Evolutionary conservation across 2,797 vertebrate species (phyloP), one percentile per base, ranked within the genome.

Genomic region (Helicolenus hilgendorfi): DNA sequence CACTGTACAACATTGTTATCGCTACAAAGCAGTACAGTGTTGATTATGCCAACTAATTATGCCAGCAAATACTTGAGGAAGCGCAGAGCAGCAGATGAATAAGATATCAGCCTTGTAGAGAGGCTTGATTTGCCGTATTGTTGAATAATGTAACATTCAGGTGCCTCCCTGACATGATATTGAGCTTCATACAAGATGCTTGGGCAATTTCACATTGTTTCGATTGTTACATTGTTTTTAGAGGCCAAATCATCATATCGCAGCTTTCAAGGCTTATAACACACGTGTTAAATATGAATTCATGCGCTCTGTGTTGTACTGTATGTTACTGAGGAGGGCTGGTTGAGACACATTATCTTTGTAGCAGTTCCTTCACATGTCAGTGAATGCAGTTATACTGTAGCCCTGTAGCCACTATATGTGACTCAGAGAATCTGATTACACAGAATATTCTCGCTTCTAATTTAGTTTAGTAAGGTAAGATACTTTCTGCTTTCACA

Each of bases 1-100:
- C 75, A 83, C 72, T 71, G 79, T 86, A 78, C 64, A 59, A 83
- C 86, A 73, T 58, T 84, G 89, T 93, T 94, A 95, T 93, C 86
- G 56, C 59, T 81, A 92, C 84, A 85, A 89, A 91, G 91, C 92
- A 73, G 70, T 67, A 77, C 90, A 77, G 85, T 77, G 89, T 86
- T 92, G 92, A 96, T 95, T 95, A 93, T 86, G 83, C 83, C 85
- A 70, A 88, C 90, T 96, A 94, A 96, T 96, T 95, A 95, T 85
- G 26, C 8, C 89, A 69, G 92, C 79, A 89, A 90, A 92, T 89
- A 93, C 73, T 94, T 83, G 87, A 93, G 81, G 86, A 93, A 85
- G 91, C 76, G 33, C 75, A 36, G 79, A 91, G 91, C 77, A 84
- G 86, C 79, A 83, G 95, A 94, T 93, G 92, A 94, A 92, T 90